Evolutionary conservation across 2,113 vertebrate genomes (phyloP).

Genomic region (Indicator maculatus): DNA sequence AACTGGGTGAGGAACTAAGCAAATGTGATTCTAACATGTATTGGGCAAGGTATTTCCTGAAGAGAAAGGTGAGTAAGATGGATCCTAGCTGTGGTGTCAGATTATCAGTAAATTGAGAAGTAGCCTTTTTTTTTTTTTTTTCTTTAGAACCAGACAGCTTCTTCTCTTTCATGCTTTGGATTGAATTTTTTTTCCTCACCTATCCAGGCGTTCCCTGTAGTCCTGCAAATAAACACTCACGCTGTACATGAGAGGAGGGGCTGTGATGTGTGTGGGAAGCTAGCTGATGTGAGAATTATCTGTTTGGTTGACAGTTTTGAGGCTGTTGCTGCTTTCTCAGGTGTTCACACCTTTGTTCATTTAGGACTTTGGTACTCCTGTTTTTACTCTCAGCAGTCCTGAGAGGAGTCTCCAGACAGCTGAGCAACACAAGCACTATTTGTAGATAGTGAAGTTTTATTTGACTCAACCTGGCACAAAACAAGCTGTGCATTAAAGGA

Average conservation of each 20-base stretch:
- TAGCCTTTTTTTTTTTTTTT: background rate
- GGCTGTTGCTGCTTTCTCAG: background rate
- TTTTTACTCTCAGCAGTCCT: background rate
- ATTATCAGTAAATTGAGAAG: constrained; percentile 44
- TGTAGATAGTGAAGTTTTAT: background rate
- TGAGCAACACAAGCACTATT: background rate
- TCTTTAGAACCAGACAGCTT: background rate
- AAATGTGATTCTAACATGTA: background rate
- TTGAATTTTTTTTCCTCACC: constrained; percentile 21
- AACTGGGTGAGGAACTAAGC: background rate
- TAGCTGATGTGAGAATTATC: background rate
- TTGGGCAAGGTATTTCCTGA: constrained; percentile 18
- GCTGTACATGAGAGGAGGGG: background rate
- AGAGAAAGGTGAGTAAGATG: constrained; percentile 8
- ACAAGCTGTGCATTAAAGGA: background rate
- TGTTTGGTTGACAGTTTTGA: constrained; percentile 25
- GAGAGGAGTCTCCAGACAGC: background rate
- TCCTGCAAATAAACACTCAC: constrained; percentile 30
- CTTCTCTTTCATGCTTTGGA: background rate
- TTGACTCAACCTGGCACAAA: background rate
- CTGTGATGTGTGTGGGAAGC: rapidly evolving
- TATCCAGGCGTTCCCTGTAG: background rate
- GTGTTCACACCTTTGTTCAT: background rate
- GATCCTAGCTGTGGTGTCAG: background rate
- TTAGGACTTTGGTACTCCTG: background rate